phyloP scores from a whole-genome alignment of 1,140 invertebrate genomes.

The Megathymus violae region DNA sequence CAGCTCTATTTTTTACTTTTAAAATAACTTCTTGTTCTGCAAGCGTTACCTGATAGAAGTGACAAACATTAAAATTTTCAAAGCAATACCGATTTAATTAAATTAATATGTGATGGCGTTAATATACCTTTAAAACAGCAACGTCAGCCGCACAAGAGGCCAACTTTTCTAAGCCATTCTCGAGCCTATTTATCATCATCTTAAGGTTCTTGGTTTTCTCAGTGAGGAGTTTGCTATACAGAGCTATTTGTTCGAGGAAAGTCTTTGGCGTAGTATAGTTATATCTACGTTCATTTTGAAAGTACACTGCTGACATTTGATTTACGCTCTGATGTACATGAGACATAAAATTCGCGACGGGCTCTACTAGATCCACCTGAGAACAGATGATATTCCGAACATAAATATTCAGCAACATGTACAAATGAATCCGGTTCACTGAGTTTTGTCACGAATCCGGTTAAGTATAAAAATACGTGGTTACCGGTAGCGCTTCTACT shows the following conservation, averaged over 20 bases:
- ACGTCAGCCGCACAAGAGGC: slow-evolving; percentile 93
- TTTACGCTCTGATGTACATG: slow-evolving; percentile 95
- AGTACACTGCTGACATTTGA: slow-evolving; percentile 91
- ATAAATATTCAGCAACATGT: too few species aligned
- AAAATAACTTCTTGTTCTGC: slow-evolving; percentile 95
- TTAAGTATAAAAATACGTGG: too few species aligned
- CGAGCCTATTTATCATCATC: slow-evolving; percentile 91
- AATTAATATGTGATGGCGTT: slow-evolving; percentile 1
- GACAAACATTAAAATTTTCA: too few species aligned
- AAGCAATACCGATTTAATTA: too few species aligned
- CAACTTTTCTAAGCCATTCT: slow-evolving; percentile 95
- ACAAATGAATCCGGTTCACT: too few species aligned
- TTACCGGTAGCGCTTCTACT: slow-evolving; percentile 88
- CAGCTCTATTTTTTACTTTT: slow-evolving; percentile 94
- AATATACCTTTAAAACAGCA: slow-evolving; percentile 77
- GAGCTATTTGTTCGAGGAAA: slow-evolving; percentile 96
- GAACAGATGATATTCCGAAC: slow-evolving; percentile 23
- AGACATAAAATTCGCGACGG: slow-evolving; percentile 95
- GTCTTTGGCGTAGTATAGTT: slow-evolving; percentile 98
- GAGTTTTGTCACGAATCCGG: too few species aligned
- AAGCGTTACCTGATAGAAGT: slow-evolving; percentile 88
- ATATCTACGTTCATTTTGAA: slow-evolving; percentile 94
- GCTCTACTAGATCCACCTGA: slow-evolving; percentile 84
- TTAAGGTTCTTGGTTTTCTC: slow-evolving; percentile 92
- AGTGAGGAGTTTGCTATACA: slow-evolving; percentile 93